Evolutionary conservation across 2,113 vertebrate genomes (phyloP), one percentile per base, ranked within the genome.

Genomic region (Cebus imitator): DNA sequence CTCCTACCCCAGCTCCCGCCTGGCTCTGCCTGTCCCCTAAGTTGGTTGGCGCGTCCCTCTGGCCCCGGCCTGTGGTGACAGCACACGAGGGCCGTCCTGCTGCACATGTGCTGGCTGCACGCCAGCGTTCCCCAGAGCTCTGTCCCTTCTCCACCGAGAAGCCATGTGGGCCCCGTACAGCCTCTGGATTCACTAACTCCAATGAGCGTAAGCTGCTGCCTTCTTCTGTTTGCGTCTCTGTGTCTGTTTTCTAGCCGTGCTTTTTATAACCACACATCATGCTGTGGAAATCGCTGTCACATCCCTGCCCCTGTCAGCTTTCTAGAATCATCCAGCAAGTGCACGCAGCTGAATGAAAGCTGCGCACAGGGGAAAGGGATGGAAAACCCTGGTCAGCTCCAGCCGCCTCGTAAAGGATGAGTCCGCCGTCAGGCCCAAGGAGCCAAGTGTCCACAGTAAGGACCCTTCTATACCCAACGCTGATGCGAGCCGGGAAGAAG

Each of bases 101-200:
- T 21, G n/a, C n/a, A 72, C 70, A 37, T 2, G 9, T 10, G 2
- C 10, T 6, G 70, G 70, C 70, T 21, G n/a, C 30, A 25, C 0
- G 5, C 27, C 61, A 30, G 61, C 2, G 27, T 64, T 64, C 61
- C 61, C 61, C 61, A 14, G 61, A 64, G 61, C 27, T 13, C 27
- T 21, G 20, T 20, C n/a, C 4, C 11, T 11, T 73, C 61, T 7
- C 21, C 72, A 3, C 37, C 0, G 2, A 43, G 72, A 27, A 23
- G 3, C 72, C 11, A 17, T 17, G 23, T 12, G 72, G 16, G 12
- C 12, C 70, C 37, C 6, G 20, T 5, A 1, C 37, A 43, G 23
- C 72, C 37, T 43, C 72, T 43, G 72, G 11, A 43, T 64, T 30
- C 27, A 64, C 11, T 6, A 5, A 40, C 70, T 40, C 0, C 5